Percentiles rank a stretch among this genome's conserved stretches.
phyloP scores from a whole-genome alignment of 2,113 vertebrate genomes.

The Microcebus ravelobensis region DNA sequence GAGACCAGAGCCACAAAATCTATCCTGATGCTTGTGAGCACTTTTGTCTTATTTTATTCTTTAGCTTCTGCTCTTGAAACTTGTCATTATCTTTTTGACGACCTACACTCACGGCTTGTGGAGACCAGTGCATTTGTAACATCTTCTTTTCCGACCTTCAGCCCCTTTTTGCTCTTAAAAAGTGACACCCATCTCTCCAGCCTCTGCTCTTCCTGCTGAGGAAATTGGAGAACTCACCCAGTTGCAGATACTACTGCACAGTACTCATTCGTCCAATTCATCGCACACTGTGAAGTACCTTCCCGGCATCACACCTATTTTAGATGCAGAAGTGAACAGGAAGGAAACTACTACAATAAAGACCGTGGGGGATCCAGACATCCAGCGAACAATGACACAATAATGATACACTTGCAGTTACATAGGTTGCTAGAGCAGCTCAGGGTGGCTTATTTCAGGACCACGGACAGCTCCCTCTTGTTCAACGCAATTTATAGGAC shows the following conservation, averaged over 20 bases:
- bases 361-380: neutral
- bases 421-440: neutral
- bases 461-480: neutral
- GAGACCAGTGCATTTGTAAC: neutral
- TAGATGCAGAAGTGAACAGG: neutral
- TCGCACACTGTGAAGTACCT: neutral
- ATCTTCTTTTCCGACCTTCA: constrained; percentile 22
- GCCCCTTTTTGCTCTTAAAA: constrained; percentile 42
- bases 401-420: neutral
- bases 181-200: neutral
- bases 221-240: neutral
- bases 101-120: neutral
- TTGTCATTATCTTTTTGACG: neutral
- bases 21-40: neutral
- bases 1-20: constrained; percentile 22
- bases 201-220: neutral
- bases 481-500: neutral
- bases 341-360: neutral
- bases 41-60: constrained; percentile 41
- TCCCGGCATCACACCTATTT: neutral
- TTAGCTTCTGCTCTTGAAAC: constrained; percentile 14
- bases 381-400: neutral
- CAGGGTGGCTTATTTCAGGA: neutral
- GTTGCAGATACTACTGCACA: neutral
- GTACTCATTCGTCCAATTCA: neutral